Evolutionary conservation across 1,140 invertebrate genomes (phyloP).

Genomic region (Chelonus insularis): DNA sequence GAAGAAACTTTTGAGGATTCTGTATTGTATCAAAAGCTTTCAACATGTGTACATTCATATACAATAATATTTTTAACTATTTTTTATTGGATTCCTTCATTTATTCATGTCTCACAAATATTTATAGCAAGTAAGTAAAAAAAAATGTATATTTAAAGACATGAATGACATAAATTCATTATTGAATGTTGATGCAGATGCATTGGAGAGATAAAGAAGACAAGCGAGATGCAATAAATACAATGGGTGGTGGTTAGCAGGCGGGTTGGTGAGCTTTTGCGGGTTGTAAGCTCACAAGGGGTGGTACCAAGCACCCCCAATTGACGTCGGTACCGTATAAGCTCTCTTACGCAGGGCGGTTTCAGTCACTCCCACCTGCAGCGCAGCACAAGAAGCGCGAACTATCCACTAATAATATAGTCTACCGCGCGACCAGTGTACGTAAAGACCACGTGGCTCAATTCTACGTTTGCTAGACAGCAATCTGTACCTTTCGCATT

Average conservation of each 20-base stretch:
- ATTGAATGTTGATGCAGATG: too few species aligned
- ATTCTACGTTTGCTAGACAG: constrained; percentile 33
- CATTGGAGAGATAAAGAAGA: too few species aligned
- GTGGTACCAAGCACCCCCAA: constrained; percentile 26
- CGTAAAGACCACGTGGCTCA: too few species aligned
- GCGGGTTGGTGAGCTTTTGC: not conserved
- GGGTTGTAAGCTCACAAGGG: constrained; percentile 13
- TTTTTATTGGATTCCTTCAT: too few species aligned
- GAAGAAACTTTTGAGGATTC: constrained; percentile 21
- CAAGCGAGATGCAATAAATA: too few species aligned
- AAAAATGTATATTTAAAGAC: too few species aligned
- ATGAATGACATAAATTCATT: too few species aligned
- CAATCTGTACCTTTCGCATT: constrained; percentile 26
- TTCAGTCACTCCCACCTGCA: constrained; percentile 59
- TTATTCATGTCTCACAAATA: too few species aligned
- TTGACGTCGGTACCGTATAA: constrained; percentile 33
- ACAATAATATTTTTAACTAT: not conserved
- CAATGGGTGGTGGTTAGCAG: too few species aligned
- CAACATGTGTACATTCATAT: not conserved
- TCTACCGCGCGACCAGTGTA: constrained; percentile 38
- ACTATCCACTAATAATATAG: constrained; percentile 27
- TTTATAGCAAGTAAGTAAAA: too few species aligned
- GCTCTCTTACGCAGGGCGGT: constrained; percentile 41
- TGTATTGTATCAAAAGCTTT: constrained; percentile 1
- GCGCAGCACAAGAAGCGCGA: constrained; percentile 42